Conservation (phyloP, 2,888 invertebrate genomes). For the Rhaphigaster nebulosa region DNA sequence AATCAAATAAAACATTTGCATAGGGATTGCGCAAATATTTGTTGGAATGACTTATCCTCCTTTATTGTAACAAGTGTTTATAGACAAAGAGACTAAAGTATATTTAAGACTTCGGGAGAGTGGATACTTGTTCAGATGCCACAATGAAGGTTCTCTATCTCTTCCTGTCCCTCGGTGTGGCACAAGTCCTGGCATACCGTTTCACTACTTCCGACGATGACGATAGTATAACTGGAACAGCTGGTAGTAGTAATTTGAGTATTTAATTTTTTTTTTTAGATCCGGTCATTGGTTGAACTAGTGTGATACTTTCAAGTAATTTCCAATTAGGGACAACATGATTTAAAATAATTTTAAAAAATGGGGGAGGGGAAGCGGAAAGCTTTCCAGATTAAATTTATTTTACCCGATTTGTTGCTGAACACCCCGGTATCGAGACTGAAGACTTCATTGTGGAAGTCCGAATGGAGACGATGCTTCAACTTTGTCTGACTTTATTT, state of each 20-base stretch:
- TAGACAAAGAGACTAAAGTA: neutral
- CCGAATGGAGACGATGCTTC: too few species aligned
- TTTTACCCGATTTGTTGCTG: too few species aligned
- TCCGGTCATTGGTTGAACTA: neutral
- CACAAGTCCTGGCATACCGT: neutral
- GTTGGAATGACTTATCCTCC: neutral
- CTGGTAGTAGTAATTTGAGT: constrained; percentile 16
- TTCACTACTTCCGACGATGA: neutral
- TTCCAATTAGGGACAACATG: neutral
- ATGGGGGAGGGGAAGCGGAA: neutral
- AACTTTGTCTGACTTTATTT: neutral
- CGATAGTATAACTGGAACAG: neutral
- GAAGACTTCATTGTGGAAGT: too few species aligned
- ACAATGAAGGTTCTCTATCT: neutral
- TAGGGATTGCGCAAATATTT: neutral
- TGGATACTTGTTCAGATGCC: neutral
- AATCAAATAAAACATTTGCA: constrained; percentile 9
- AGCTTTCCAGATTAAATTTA: too few species aligned
- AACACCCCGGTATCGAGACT: too few species aligned
- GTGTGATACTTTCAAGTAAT: neutral
- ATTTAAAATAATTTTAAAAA: neutral
- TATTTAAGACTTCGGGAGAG: neutral
- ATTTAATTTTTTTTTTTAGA: neutral
- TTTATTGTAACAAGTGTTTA: neutral
- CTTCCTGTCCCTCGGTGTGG: neutral